Conservation (phyloP, 1,140 invertebrate genomes). For the Lerema accius region DNA sequence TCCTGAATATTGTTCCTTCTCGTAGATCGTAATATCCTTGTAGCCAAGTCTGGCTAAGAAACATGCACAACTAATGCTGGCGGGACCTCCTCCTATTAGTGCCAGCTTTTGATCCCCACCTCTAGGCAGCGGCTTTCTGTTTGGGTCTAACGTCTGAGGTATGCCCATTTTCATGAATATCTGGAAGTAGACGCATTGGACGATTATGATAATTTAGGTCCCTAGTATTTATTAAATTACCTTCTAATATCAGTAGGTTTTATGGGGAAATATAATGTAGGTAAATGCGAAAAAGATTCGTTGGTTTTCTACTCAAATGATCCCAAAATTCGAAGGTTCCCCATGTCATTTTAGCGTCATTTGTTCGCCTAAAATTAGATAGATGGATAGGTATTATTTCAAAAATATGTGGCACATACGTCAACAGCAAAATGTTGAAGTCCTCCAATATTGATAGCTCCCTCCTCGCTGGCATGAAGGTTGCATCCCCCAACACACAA, state of each 20-base stretch:
- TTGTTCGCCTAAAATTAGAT: too few species aligned
- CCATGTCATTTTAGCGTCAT: too few species aligned
- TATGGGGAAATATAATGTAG: too few species aligned
- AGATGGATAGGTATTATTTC: too few species aligned
- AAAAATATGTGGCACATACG: constrained; percentile 81
- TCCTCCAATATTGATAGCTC: constrained; percentile 98
- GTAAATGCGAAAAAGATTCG: too few species aligned
- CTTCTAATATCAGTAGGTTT: neutral
- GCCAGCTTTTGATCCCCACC: constrained; percentile 91
- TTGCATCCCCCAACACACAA: constrained; percentile 99
- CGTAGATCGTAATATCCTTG: constrained; percentile 95
- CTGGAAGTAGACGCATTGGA: constrained; percentile 74
- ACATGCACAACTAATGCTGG: constrained; percentile 98
- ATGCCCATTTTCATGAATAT: constrained; percentile 97
- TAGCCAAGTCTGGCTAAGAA: constrained; percentile 97
- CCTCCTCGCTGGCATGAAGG: constrained; percentile 96
- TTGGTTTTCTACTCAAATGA: too few species aligned
- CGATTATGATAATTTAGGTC: neutral
- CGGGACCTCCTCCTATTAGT: constrained; percentile 96
- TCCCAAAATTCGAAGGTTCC: too few species aligned
- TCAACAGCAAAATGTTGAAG: constrained; percentile 99
- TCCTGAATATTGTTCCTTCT: constrained; percentile 93
- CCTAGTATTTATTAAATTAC: too few species aligned
- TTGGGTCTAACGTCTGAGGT: constrained; percentile 91
- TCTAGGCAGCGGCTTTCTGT: constrained; percentile 80